phyloP scores from a whole-genome alignment of 2,888 invertebrate genomes.

The Pandemis corylana region DNA sequence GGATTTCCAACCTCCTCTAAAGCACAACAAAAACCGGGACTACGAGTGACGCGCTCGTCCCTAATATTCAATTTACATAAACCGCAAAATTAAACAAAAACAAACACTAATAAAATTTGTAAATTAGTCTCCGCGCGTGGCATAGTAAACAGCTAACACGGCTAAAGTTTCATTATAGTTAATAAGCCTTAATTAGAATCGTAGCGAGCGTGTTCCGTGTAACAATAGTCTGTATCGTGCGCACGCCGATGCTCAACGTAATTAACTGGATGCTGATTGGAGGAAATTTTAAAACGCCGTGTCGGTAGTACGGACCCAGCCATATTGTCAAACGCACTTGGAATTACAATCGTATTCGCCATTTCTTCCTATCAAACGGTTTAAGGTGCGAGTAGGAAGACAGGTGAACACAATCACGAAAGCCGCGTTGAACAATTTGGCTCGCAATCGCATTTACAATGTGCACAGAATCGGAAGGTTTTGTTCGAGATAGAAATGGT shows the following conservation, averaged over 20 bases:
- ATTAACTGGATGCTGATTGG: slow-evolving; percentile 35
- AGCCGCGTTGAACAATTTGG: no score
- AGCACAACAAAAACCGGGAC: background rate
- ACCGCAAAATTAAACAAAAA: slow-evolving; percentile 29
- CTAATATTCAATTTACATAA: slow-evolving; percentile 26
- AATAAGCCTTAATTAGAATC: slow-evolving; percentile 67
- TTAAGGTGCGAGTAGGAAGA: no score
- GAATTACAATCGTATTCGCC: no score
- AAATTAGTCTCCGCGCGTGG: slow-evolving; percentile 30
- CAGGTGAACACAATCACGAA: no score
- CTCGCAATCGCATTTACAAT: no score
- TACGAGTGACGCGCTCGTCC: background rate
- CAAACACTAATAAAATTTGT: slow-evolving; percentile 39
- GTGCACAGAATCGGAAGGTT: no score
- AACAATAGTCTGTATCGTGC: slow-evolving; percentile 51
- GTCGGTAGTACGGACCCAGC: background rate
- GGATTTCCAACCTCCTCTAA: background rate
- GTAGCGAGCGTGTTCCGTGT: slow-evolving; percentile 54
- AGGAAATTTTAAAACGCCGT: slow-evolving; percentile 46
- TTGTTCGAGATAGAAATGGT: no score
- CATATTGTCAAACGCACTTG: no score
- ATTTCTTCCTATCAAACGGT: no score
- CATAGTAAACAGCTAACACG: slow-evolving; percentile 35
- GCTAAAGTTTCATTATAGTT: slow-evolving; percentile 46
- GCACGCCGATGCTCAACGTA: slow-evolving; percentile 10